Evolutionary conservation across 1,140 invertebrate species (phyloP), one percentile per base, ranked within the genome.

Genomic region (Ptiloglossa arizonensis): DNA sequence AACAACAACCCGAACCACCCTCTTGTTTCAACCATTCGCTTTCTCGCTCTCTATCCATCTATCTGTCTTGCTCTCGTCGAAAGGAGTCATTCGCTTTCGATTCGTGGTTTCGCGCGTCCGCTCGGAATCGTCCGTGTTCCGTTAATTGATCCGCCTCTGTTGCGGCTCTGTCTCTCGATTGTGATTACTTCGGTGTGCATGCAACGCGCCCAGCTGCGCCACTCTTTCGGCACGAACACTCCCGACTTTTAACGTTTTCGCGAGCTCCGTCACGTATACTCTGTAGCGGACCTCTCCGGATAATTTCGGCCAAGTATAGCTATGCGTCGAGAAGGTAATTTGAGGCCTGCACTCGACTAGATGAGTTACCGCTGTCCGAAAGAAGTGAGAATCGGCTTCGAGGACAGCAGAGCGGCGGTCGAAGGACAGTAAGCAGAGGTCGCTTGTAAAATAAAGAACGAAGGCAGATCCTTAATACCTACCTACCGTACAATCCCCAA

Each of bases 81-180:
- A 74, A 79, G 76, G 76, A 79, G 41, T 50, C 62, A 44, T 63
- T 79, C 52, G 24, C 70, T 54, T 78, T 35, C 59, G 50, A 78
- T 78, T 64, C 59, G 68, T 48, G 60, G 70, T 48, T 57, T 59
- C 41, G 22, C 22, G 32, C 63, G 35, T 38, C 46, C 75, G 32
- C 0, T 17, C 50, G 35, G 57, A 56, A 32, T 62, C 66, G 8
- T n/a, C 19, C 46, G n/a, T 54, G 13, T 54, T 54, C 54, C 54
- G 54, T 29, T 76, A 76, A 76, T 76, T 76, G 56, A 68, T 35
- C 54, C 66, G 13, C n/a, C 63, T 13, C 35, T 41, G n/a, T 13
- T 35, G 32, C 32, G 6, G 2, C 15, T 6, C 13, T 22, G 27
- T 44, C 17, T 50, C 63, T 50, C 41, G 5, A 54, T 46, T 48